Base-by-base conservation (phyloP, 2,113 vertebrate genomes). In the Panthera leo region DNA sequence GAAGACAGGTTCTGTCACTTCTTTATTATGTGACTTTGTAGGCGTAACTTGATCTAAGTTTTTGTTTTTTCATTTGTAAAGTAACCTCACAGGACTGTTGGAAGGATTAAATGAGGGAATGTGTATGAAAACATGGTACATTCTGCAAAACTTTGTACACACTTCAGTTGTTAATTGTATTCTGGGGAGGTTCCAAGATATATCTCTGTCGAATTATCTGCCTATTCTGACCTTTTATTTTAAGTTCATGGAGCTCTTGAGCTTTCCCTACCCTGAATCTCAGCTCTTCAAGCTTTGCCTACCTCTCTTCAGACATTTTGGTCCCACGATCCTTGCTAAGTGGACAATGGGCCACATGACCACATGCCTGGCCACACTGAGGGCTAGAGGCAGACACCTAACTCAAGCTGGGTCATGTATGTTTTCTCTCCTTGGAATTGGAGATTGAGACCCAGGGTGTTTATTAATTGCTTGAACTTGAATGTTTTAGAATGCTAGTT, bases 401-500 rank as follows among this genome's bases (percentile, higher is more conserved):
- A 58, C 31, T 55, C 68, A 92, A 51, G 13, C 36, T 84, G 36
- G 21, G 45, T 42, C 45, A 48, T 2, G 23, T 29, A 89, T 3
- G 51, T 39, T 71, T 89, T 80, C 29, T 25, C 15, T 89, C 8
- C 51, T 10, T 70, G 34, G 36, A 89, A 70, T 51, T 51, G 4
- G 79, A 90, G 53, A 82, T 61, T 70, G 55, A 58, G 48, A 76
- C 29, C 21, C 61, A 76, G 7, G 34, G 58, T 70, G 5, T 92
- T 88, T 85, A 75, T 85, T 93, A 96, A 82, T 55, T 63, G 31
- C 39, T 89, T 76, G 79, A 92, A 82, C 48, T 82, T 85, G 73
- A 58, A 53, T 85, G 80, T 25, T 48, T 82, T 63, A 85, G 65
- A 73, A 68, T 39, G 45, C 8, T 13, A 61, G 18, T 80, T 89